Base-by-base conservation (phyloP, 1,140 invertebrate species). In the Nephila pilipes region DNA sequence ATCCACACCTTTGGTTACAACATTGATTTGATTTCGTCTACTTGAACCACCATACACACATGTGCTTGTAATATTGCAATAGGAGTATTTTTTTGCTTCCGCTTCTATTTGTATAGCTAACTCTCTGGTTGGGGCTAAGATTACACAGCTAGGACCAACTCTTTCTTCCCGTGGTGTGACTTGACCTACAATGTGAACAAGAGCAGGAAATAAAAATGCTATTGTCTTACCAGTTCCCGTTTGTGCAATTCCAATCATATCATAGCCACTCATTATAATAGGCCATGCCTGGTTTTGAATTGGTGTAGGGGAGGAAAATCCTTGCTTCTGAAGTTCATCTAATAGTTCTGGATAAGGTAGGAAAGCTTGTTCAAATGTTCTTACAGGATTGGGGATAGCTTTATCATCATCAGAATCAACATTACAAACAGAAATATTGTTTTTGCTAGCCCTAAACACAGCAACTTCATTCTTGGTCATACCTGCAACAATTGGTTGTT, bases 121-220 rank as follows among this genome's bases (percentile, higher is more conserved):
- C 95, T 99, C 98, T 95, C 98, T 96, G 0, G 98, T 99, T 2
- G 98, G 98, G 3, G 98, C 98, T 95, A 99, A 96, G 18, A 99
- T 96, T 1, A 99, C 95, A 10, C 98, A 97, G 94, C 97, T 98
- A 8, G 98, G 98, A 0, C 98, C 98, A 46, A 96, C 95, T 58
- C 98, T 95, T 94, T 98, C 94, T 8, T 96, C 95, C 10, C 97
- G 57, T 20, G 92, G 87, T 16, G 95, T 96, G 32, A 96, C 95
- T 96, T 99, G 98, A 60, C 96, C 96, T 93, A 98, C 97, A 85
- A 98, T 98, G 94, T 99, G 98, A 94, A 99, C 97, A 75, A 99
- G 96, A 22, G 98, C 98, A 57, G 98, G 98, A 55, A 99, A 95
- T 0, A 99, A 95, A 95, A 99, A 99, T 0, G 98, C 98, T 60